Conservation (phyloP, 2,113 vertebrate genomes). For the Bubo bubo region DNA sequence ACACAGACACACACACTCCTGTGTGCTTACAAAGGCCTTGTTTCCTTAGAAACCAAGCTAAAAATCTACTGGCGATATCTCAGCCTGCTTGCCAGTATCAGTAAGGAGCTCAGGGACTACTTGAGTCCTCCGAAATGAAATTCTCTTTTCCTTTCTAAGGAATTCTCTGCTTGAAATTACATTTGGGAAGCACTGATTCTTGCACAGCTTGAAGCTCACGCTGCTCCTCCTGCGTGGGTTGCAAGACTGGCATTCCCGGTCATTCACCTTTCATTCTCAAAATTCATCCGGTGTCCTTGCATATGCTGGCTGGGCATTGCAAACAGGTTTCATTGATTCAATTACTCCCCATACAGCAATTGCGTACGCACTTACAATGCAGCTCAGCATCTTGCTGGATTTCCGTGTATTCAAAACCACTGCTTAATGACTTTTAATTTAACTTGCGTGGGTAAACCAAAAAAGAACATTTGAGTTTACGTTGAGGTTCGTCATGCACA, state of each 20-base stretch:
- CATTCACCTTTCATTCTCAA: conserved; percentile 1
- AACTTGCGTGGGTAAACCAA: not conserved
- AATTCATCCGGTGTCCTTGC: not conserved
- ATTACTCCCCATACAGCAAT: not conserved
- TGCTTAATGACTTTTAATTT: not conserved
- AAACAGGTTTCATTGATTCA: not conserved
- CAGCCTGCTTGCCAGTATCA: conserved; percentile 45
- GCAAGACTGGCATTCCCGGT: not conserved
- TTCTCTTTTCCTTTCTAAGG: conserved; percentile 27
- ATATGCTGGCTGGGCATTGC: not conserved
- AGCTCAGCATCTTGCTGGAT: not conserved
- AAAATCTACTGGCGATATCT: conserved; percentile 51
- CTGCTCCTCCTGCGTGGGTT: not conserved
- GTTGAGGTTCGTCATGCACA: not conserved
- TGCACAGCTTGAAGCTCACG: accelerated
- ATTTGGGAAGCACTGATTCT: not conserved
- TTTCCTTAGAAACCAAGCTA: conserved; percentile 69
- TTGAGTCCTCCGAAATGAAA: conserved; percentile 47
- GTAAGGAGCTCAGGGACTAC: conserved; percentile 37
- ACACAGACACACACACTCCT: not conserved
- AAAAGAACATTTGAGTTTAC: not conserved
- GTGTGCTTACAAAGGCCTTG: conserved; percentile 33
- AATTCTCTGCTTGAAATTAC: conserved; percentile 11
- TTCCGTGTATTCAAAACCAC: not conserved
- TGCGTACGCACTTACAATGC: accelerated